Evolutionary conservation across 2,797 vertebrate genomes (phyloP), one percentile per base, ranked within the genome.

Genomic region (Danio jaintianensis): DNA sequence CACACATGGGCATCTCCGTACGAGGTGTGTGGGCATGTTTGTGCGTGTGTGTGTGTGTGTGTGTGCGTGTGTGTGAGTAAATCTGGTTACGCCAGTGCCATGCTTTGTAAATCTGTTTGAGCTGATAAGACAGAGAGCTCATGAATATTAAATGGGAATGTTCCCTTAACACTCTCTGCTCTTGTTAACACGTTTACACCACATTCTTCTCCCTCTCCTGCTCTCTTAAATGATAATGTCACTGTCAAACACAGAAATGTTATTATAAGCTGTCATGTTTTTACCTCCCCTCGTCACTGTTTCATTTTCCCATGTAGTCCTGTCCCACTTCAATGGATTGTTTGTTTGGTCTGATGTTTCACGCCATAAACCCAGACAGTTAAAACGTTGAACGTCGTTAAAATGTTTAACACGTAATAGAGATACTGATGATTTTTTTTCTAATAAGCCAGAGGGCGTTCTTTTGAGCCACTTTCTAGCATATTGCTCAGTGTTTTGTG

Each of bases 121-220:
- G 77, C 61, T 62, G 50, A 79, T 76, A 82, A 75, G 71, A 67
- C 56, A 20, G 29, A 69, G 7, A 72, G 18, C 40, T 50, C 61
- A 80, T 85, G 77, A 73, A 85, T 73, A 72, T 70, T 67, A 20
- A 76, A 75, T 48, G 13, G 50, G 67, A 59, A 36, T 42, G 52
- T 78, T 59, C 56, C 50, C 59, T 55, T 56, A 61, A 53, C 43
- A 63, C 63, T 68, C 29, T 59, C 16, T 66, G 42, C 80, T 77
- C 67, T 71, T 63, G 22, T 73, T 81, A 53, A 73, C 75, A 68
- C 52, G 1, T 48, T 36, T 63, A 64, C 36, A 18, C 43, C 36
- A 5, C 7, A 68, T 16, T 20, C 43, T 36, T 36, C 29, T 15
- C 13, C 16, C 16, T 67, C 38, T 75, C 48, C 13, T 12, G 6